Conservation (phyloP, 2,888 invertebrate genomes). For the Hoplodrina blanda region DNA sequence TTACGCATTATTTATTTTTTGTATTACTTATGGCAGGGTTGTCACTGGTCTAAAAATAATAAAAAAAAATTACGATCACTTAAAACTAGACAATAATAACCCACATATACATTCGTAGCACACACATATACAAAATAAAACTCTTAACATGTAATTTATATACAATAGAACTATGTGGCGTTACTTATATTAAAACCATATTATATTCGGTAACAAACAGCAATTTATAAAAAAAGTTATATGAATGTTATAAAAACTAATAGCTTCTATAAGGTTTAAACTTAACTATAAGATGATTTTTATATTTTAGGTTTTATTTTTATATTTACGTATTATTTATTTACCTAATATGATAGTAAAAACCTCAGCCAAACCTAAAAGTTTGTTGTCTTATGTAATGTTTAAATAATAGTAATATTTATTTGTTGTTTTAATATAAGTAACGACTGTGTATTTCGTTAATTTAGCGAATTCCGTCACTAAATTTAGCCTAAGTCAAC, state of each 20-base stretch:
- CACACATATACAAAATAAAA: slow-evolving; percentile 87
- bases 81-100: slow-evolving; percentile 77
- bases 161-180: slow-evolving; percentile 64
- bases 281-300: slow-evolving; percentile 1
- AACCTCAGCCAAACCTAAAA: slow-evolving; percentile 45
- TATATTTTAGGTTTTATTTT: not conserved
- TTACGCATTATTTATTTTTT: slow-evolving; percentile 51
- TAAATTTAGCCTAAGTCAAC: slow-evolving; percentile 81
- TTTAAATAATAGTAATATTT: slow-evolving; percentile 2
- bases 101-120: slow-evolving; percentile 87
- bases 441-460: slow-evolving; percentile 73
- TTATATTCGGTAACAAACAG: slow-evolving; percentile 17
- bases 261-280: slow-evolving; percentile 43
- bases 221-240: not conserved
- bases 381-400: slow-evolving; percentile 48
- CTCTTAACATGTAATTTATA: slow-evolving; percentile 66
- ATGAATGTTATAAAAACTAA: slow-evolving; percentile 18
- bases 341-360: slow-evolving; percentile 7
- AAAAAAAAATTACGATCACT: slow-evolving; percentile 67
- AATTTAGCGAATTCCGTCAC: slow-evolving; percentile 76
- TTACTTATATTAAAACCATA: slow-evolving; percentile 63
- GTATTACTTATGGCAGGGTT: slow-evolving; percentile 64
- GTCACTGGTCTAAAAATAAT: slow-evolving; percentile 60
- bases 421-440: slow-evolving; percentile 60
- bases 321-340: not conserved